phyloP scores from a whole-genome alignment of 1,140 invertebrate species.

The Olivierus martensii region DNA sequence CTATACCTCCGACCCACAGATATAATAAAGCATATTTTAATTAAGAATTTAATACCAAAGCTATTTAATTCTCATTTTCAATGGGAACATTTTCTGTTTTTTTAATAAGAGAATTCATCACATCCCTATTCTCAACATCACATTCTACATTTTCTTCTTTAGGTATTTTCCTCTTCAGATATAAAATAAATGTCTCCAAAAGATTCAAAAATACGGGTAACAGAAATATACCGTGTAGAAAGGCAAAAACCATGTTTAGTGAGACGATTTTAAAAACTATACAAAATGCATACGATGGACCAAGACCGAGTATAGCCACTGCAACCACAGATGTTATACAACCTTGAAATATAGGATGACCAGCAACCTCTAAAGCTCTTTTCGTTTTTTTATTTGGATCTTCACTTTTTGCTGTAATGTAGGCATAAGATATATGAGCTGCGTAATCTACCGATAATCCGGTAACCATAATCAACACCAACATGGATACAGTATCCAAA shows the following conservation, averaged over 20 bases:
- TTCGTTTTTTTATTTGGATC: not conserved
- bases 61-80: no score
- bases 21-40: no score
- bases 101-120: no score
- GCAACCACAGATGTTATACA: not conserved
- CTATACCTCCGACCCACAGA: no score
- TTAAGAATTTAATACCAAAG: no score
- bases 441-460: constrained; percentile 96
- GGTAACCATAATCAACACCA: constrained; percentile 95
- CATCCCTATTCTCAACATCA: no score
- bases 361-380: not conserved
- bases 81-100: no score
- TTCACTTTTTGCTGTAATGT: not conserved
- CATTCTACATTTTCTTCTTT: no score
- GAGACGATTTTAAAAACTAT: not conserved
- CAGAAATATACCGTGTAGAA: constrained; percentile 79
- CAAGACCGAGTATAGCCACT: not conserved
- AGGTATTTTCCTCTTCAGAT: no score
- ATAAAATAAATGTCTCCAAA: no score
- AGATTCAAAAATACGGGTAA: constrained; percentile 62
- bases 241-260: constrained; percentile 62
- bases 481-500: constrained; percentile 94
- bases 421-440: constrained; percentile 86
- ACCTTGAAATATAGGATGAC: not conserved
- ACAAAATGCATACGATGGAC: constrained; percentile 28